Base-by-base conservation (phyloP, 2,797 vertebrate species). In the Anguilla pacifica region DNA sequence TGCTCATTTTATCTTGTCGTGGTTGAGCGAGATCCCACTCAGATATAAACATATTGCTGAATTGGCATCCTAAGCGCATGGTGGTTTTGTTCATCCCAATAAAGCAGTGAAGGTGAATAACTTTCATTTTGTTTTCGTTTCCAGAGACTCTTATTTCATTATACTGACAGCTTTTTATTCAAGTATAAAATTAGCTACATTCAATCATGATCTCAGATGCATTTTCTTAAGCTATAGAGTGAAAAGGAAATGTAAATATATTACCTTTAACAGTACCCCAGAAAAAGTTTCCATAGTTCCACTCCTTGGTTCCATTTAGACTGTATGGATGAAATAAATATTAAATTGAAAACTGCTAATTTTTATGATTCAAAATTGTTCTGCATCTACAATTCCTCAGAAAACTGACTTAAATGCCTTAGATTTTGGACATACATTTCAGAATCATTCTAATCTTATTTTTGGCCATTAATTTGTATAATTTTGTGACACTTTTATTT, bases 311-410 rank as follows among this genome's bases (percentile, higher is more conserved):
- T 94, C 93, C 92, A 93, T 95, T 95, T 95, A 91, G 92, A 92
- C 93, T 93, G 87, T 94, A 92, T 92, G 94, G 93, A 90, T 92
- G 93, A 92, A 83, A 91, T 90, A 90, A 92, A 91, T 89, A 93
- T 90, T 95, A 90, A 94, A 95, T 94, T 94, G 94, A 95, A 96
- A 95, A 94, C 92, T 95, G 93, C 90, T 92, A 92, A 92, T 96
- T 96, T 96, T 64, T 84, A 95, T 94, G 93, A 95, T 95, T 95
- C 91, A 92, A 92, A 95, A 96, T 95, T 94, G 94, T 95, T 95
- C 93, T 90, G 92, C 92, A 22, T 95, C 94, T 94, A 93, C 93
- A 92, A 94, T 95, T 94, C 92, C 94, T 92, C 89, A 70, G 91
- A 89, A 91, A 88, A 91, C 91, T 90, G 88, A 91, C 90, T 92